Conservation (phyloP, 2,888 invertebrate genomes). For the Cylindroiulus punctatus region DNA sequence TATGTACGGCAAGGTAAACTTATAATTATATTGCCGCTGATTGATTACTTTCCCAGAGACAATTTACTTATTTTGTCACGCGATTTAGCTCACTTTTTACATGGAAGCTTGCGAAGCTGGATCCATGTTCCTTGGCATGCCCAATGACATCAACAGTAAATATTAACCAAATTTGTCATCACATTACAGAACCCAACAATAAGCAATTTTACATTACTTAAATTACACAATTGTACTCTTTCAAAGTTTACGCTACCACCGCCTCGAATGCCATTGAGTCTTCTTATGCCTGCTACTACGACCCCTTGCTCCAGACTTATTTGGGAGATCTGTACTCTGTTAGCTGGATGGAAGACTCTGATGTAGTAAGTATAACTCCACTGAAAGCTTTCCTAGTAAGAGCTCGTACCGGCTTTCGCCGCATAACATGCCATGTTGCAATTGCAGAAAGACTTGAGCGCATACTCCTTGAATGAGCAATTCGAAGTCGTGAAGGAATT, state of each 20-base stretch:
- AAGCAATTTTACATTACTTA: background rate
- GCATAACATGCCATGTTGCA: background rate
- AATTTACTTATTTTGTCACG: background rate
- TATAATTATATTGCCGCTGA: too few relatives aligned
- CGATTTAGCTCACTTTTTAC: slow-evolving; percentile 70
- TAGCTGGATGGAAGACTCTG: slow-evolving; percentile 73
- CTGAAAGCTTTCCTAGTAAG: background rate
- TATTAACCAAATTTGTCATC: slow-evolving; percentile 54
- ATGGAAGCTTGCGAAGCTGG: slow-evolving; percentile 74
- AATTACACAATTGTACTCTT: slow-evolving; percentile 51
- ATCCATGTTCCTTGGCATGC: slow-evolving; percentile 71
- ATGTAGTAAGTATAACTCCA: slow-evolving; percentile 63
- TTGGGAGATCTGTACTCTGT: slow-evolving; percentile 73
- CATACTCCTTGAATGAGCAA: slow-evolving; percentile 70
- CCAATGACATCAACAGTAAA: slow-evolving; percentile 69
- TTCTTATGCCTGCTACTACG: slow-evolving; percentile 72
- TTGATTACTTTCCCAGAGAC: background rate
- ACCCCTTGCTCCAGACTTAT: slow-evolving; percentile 68
- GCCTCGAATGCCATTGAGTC: slow-evolving; percentile 72
- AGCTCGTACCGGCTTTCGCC: background rate
- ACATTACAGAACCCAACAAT: background rate
- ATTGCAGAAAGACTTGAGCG: slow-evolving; percentile 67
- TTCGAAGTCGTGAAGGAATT: slow-evolving; percentile 69
- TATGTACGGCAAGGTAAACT: slow-evolving; percentile 68
- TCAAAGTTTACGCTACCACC: slow-evolving; percentile 71